These are phyloP conservation scores for Tapirus indicus DNA, from an alignment of 2,797 vertebrate genomes.

Conservation along the genomic window DNA sequence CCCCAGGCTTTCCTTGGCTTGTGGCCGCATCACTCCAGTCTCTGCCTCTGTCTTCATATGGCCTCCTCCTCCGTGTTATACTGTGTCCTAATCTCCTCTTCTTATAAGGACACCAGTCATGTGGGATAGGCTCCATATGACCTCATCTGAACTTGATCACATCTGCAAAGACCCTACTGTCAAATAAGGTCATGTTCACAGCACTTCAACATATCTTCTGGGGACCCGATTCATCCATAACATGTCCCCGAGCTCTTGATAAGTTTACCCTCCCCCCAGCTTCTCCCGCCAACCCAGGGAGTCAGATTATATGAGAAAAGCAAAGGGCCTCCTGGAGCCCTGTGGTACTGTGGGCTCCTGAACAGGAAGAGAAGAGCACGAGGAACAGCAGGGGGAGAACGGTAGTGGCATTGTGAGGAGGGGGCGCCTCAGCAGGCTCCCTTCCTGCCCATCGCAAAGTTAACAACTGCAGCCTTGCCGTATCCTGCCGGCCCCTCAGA, in stretches of 20 bases:
- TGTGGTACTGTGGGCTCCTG: fast-evolving
- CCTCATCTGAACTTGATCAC: fast-evolving
- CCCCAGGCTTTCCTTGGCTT: fast-evolving
- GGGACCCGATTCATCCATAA: fast-evolving
- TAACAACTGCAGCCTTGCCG: background rate
- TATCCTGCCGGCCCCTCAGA: background rate
- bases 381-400: no score
- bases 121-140: fast-evolving
- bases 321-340: fast-evolving
- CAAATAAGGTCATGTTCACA: fast-evolving
- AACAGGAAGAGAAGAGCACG: fast-evolving
- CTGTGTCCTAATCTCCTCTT: background rate
- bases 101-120: fast-evolving
- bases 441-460: background rate
- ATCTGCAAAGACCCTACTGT: no score
- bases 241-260: fast-evolving
- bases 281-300: fast-evolving
- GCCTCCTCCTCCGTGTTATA: fast-evolving
- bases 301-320: fast-evolving
- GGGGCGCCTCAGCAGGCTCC: background rate
- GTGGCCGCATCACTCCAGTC: fast-evolving
- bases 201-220: fast-evolving
- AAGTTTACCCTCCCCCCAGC: fast-evolving
- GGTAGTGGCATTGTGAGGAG: background rate
- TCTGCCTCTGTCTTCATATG: no score